These are phyloP conservation scores for Limnephilus rhombicus DNA, from an alignment of 2,888 invertebrate species.

Conservation along the genomic window DNA sequence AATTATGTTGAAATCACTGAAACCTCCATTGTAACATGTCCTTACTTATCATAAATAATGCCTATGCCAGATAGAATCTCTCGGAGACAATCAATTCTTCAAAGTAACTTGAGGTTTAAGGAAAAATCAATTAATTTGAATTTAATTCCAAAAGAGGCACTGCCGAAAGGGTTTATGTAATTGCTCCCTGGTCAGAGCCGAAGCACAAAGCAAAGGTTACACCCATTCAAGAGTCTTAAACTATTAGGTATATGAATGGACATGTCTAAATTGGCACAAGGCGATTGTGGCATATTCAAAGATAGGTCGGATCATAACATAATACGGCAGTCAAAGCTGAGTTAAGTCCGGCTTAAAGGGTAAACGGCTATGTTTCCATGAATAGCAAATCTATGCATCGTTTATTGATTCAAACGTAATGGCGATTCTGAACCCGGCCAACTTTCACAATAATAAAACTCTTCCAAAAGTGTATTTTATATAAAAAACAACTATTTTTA, in stretches of 20 bases:
- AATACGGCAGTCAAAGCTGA: background rate
- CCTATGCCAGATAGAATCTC: too few species aligned
- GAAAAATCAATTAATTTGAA: too few species aligned
- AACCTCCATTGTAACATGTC: too few species aligned
- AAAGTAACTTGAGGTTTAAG: too few species aligned
- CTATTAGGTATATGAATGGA: background rate
- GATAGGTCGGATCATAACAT: background rate
- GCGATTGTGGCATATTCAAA: background rate
- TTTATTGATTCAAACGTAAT: conserved; percentile 20
- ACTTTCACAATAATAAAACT: background rate
- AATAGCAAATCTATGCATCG: background rate
- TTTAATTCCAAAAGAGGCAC: too few species aligned
- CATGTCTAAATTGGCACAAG: background rate
- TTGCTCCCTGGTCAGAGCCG: background rate
- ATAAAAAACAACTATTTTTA: background rate
- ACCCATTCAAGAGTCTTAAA: background rate
- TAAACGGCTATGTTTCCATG: conserved; percentile 4
- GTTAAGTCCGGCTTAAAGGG: background rate
- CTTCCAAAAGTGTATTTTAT: background rate
- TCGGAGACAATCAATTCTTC: too few species aligned
- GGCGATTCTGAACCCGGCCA: background rate
- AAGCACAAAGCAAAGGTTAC: background rate
- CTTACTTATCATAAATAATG: too few species aligned
- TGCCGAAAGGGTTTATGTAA: background rate
- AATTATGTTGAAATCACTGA: too few species aligned